Evolutionary conservation across 1,140 invertebrate genomes (phyloP), one percentile per base, ranked within the genome.

Genomic region (Oryctes rhinoceros): DNA sequence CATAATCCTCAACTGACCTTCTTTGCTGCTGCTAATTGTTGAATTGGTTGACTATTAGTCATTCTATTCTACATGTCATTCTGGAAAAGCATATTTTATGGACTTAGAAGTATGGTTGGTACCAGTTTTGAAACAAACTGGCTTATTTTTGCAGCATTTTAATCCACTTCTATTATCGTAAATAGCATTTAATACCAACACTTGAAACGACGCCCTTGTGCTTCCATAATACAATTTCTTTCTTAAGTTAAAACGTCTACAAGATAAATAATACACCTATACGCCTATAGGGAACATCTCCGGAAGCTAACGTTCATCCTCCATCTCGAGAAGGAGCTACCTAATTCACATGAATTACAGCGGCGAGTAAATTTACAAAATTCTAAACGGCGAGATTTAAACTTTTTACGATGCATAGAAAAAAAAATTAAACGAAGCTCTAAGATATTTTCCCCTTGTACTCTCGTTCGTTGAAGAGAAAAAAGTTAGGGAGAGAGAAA

Each of bases 281-380:
- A n/a, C 53, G 15, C 53, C n/a, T 7, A n/a, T 30, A 30, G 15
- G 53, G 7, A 18, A 0, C 18, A 18, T 18, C 15, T 18, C 53
- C 7, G 13, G 53, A 59, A 13, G 53, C 53, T 44, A 59, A 18
- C 53, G 53, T 18, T 59, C 18, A 59, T 6, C 1, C 18, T 59
- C 53, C 53, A 59, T 59, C 7, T 4, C 53, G 5, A 1, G 5
- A 71, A 24, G 24, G 10, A 71, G 65, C 39, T 15, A 37, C 11
- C 20, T 71, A 71, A 71, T 71, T 71, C 65, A 71, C 65, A 24
- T 71, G 24, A 71, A 71, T 71, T 71, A 71, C 65, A 18, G 24
- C 24, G 13, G 65, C 65, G 65, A 71, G 65, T 37, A 71, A 71
- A 71, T 71, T 71, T 71, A 71, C 65, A 71, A 71, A 71, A 71